Evolutionary conservation across 2,888 invertebrate genomes (phyloP).

Genomic region (Chrysina gloriosa): DNA sequence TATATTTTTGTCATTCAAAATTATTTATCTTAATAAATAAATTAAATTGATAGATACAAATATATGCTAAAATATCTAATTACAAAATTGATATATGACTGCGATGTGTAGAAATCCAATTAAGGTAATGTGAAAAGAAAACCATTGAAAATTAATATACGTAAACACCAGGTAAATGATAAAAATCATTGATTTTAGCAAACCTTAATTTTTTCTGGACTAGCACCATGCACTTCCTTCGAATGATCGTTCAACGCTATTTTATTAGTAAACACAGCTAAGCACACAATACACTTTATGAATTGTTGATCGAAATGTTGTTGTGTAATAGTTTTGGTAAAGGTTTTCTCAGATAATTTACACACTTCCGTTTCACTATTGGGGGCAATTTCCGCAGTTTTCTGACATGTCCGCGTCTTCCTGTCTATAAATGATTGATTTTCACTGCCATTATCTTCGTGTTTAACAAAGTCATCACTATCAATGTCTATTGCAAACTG

Average conservation of each 20-base stretch:
- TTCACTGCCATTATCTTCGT: slow-evolving; percentile 50
- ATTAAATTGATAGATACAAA: no score
- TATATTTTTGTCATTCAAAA: no score
- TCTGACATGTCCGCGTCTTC: slow-evolving; percentile 15
- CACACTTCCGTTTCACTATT: slow-evolving; percentile 53
- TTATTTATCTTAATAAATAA: no score
- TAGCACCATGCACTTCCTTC: slow-evolving; percentile 56
- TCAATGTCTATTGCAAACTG: slow-evolving; percentile 25
- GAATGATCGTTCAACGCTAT: slow-evolving; percentile 63
- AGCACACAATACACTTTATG: slow-evolving; percentile 63
- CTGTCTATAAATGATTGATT: slow-evolving; percentile 51
- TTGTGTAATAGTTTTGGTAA: slow-evolving; percentile 60
- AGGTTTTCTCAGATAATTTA: slow-evolving; percentile 63
- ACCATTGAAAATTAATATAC: no score
- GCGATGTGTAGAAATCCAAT: no score
- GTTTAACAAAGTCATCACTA: slow-evolving; percentile 21
- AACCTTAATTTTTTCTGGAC: slow-evolving; percentile 46
- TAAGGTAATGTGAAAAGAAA: no score
- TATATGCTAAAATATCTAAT: no score
- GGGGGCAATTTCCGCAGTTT: neutral
- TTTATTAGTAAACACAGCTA: slow-evolving; percentile 64
- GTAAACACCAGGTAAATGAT: neutral
- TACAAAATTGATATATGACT: no score
- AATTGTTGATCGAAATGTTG: slow-evolving; percentile 63
- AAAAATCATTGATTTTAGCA: neutral